Evolutionary conservation across 2,797 vertebrate species (phyloP).

Genomic region (Carduelis carduelis): DNA sequence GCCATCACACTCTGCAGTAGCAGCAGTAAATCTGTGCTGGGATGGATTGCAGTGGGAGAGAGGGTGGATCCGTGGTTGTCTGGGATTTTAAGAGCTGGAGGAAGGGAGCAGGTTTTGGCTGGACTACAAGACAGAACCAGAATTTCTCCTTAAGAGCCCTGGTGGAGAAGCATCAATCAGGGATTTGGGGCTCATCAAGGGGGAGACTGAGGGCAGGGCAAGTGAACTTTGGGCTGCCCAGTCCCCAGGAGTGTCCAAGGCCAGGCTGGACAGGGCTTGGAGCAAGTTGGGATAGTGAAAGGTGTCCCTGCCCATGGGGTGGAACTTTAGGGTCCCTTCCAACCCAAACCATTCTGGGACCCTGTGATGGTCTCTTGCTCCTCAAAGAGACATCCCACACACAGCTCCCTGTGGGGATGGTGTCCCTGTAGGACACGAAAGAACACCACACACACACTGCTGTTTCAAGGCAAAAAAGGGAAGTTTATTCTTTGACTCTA

Average conservation of each 20-base stretch:
- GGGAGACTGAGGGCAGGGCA: background rate
- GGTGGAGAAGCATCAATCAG: background rate
- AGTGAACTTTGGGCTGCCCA: background rate
- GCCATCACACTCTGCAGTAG: background rate
- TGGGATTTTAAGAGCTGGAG: background rate
- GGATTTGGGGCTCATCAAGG: background rate
- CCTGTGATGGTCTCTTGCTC: background rate
- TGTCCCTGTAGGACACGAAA: no score
- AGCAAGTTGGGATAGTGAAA: background rate
- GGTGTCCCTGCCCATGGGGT: fast-evolving
- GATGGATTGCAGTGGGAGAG: background rate
- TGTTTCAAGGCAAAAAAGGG: no score
- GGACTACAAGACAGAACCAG: background rate
- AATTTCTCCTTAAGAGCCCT: background rate
- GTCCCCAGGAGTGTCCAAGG: background rate
- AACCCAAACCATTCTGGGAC: background rate
- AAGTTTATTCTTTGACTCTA: no score
- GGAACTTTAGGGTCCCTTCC: background rate
- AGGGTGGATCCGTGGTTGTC: background rate
- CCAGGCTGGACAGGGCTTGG: background rate
- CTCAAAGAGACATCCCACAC: background rate
- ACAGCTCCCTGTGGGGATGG: fast-evolving
- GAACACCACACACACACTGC: no score
- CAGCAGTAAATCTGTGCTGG: background rate
- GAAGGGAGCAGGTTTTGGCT: background rate